Evolutionary conservation across 2,888 invertebrate species (phyloP).

Genomic region (Spodoptera littoralis): DNA sequence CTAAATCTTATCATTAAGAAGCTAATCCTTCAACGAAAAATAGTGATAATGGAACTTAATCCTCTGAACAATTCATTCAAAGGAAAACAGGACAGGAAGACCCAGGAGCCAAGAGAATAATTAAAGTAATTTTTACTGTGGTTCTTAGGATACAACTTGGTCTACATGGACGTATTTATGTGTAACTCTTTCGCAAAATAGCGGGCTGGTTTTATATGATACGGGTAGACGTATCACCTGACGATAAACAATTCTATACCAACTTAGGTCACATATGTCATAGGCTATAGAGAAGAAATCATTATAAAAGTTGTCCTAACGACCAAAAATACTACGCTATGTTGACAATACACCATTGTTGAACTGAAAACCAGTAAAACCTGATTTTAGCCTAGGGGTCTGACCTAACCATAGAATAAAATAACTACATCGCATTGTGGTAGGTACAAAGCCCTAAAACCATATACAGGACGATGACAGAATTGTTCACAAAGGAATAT

Average conservation of each 20-base stretch:
- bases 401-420: slow-evolving; percentile 18
- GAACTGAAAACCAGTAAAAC: slow-evolving; percentile 19
- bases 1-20: slow-evolving; percentile 80
- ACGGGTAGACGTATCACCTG: too few relatives aligned
- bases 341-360: slow-evolving; percentile 29
- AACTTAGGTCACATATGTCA: too few relatives aligned
- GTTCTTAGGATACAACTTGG: not conserved
- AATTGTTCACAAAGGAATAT: slow-evolving; percentile 32
- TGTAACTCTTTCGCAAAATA: too few relatives aligned
- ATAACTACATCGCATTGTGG: not conserved
- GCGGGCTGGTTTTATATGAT: too few relatives aligned
- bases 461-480: slow-evolving; percentile 9
- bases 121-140: not conserved
- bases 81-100: slow-evolving; percentile 67
- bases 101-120: slow-evolving; percentile 24
- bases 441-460: slow-evolving; percentile 13
- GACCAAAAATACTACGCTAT: not conserved
- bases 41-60: slow-evolving; percentile 73
- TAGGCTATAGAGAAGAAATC: slow-evolving; percentile 5
- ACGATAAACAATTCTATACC: too few relatives aligned
- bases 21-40: slow-evolving; percentile 74
- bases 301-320: slow-evolving; percentile 4
- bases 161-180: too few relatives aligned
- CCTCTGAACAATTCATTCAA: slow-evolving; percentile 70
- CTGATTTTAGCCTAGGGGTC: slow-evolving; percentile 13